A percentile compares a stretch with the other conserved stretches of the same genome.
Conservation (phyloP, 2,888 invertebrate species). For the Saturnia japonica region DNA sequence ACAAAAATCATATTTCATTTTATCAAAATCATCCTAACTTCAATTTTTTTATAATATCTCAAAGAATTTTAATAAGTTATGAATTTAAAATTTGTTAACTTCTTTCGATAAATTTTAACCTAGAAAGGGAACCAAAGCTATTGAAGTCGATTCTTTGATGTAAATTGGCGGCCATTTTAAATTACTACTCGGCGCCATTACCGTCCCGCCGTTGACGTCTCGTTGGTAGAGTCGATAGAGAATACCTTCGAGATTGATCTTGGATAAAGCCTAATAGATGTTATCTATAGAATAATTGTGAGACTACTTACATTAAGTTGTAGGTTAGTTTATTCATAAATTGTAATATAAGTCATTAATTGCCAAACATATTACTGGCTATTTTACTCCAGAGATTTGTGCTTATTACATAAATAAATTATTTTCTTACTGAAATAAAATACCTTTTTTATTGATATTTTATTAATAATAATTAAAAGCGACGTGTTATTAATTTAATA, state of each 20-base stretch:
- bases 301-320: background rate
- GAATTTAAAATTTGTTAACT: background rate
- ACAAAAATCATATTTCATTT: background rate
- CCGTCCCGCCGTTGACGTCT: background rate
- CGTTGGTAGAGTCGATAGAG: constrained; percentile 1
- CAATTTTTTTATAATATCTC: background rate
- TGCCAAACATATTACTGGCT: background rate
- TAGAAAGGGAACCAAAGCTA: constrained; percentile 15
- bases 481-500: background rate
- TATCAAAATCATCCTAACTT: background rate
- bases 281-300: background rate
- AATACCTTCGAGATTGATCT: constrained; percentile 13
- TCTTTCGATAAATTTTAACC: background rate
- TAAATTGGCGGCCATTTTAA: constrained; percentile 69
- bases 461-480: background rate
- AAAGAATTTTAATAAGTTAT: background rate
- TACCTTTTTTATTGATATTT: background rate
- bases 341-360: background rate
- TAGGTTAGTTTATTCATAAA: background rate
- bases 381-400: background rate
- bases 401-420: background rate
- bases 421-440: background rate
- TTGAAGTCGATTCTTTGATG: constrained; percentile 42
- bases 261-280: background rate
- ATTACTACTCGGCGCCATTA: constrained; percentile 46